A percentile compares a stretch with the other conserved stretches of the same genome.
Evolutionary conservation across 2,797 vertebrate genomes (phyloP).

Genomic region (Sebastes minor): DNA sequence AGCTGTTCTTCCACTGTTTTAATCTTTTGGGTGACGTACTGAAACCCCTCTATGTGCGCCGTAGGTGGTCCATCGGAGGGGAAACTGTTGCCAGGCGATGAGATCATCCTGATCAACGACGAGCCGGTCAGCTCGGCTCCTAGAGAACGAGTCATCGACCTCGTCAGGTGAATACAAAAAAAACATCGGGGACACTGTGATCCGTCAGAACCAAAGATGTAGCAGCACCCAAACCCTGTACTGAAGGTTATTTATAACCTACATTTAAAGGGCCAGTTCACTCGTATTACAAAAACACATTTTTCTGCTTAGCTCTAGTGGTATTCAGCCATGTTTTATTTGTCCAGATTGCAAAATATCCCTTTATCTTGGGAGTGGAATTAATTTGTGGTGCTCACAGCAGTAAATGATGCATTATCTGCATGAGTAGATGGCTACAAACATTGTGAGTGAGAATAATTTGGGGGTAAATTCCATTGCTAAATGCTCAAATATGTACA

Average conservation of each 20-base stretch:
- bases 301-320: background rate
- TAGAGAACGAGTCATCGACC: slow-evolving; percentile 95
- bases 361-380: background rate
- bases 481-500: background rate
- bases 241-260: background rate
- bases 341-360: background rate
- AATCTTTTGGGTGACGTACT: background rate
- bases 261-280: background rate
- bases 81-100: slow-evolving; percentile 93
- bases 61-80: slow-evolving; percentile 93
- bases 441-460: background rate
- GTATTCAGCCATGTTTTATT: background rate
- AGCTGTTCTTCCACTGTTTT: background rate
- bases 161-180: slow-evolving; percentile 87
- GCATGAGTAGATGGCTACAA: background rate
- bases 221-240: background rate
- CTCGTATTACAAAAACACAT: background rate
- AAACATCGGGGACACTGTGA: background rate
- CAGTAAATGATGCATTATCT: background rate
- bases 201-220: background rate
- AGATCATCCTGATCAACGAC: slow-evolving; percentile 97
- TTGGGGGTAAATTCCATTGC: background rate
- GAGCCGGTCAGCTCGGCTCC: slow-evolving; percentile 93
- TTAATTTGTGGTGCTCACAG: background rate
- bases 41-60: background rate